Conservation (phyloP, 2,888 invertebrate species). For the Leptinotarsa tumamoca region DNA sequence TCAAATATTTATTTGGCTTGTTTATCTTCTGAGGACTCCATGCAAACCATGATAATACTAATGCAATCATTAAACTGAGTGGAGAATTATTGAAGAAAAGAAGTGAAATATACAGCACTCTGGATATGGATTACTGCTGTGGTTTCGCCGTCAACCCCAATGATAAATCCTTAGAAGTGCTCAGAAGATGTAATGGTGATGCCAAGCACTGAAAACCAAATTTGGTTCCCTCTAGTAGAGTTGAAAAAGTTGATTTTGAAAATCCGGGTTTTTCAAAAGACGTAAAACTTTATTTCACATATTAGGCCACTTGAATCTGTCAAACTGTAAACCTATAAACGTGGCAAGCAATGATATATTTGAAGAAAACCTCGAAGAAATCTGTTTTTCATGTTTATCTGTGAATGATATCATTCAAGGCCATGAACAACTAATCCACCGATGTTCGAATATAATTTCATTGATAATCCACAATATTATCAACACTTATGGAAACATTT, state of each 20-base stretch:
- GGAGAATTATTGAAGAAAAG: background rate
- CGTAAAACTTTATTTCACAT: no score
- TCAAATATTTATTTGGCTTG: slow-evolving; percentile 5
- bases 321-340: no score
- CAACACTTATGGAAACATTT: background rate
- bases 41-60: background rate
- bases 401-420: background rate
- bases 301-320: no score
- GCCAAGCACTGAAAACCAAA: no score
- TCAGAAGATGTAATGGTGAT: no score
- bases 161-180: no score
- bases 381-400: background rate
- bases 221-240: background rate
- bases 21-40: background rate
- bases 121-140: no score
- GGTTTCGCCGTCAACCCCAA: no score
- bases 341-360: no score
- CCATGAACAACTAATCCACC: background rate
- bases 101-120: background rate
- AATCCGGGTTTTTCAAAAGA: no score
- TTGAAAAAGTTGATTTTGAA: background rate
- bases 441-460: background rate
- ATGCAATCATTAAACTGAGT: background rate
- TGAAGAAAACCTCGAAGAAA: no score
- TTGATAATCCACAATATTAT: background rate